Evolutionary conservation across 2,888 invertebrate species (phyloP).

Genomic region (Ganaspis brasiliensis): DNA sequence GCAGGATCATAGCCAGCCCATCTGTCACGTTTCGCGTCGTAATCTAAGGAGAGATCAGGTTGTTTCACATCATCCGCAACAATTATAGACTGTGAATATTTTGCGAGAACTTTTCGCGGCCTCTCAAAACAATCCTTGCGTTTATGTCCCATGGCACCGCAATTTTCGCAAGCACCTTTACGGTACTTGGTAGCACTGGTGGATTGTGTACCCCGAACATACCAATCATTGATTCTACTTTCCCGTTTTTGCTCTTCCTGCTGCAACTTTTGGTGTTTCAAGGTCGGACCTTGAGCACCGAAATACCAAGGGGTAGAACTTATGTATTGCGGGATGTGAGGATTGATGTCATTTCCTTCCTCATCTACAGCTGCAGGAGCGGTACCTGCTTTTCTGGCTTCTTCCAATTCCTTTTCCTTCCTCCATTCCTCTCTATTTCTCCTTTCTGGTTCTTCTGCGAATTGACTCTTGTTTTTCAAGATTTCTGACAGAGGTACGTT

Average conservation of each 20-base stretch:
- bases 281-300: conserved; percentile 92
- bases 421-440: conserved; percentile 94
- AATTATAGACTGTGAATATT: conserved; percentile 91
- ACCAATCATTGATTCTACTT: conserved; percentile 90
- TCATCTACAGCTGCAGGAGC: conserved; percentile 84
- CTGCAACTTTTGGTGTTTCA: conserved; percentile 98
- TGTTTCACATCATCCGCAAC: conserved; percentile 96
- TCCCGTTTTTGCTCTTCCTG: conserved; percentile 89
- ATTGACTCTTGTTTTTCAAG: conserved; percentile 74
- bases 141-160: conserved; percentile 98
- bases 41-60: conserved; percentile 90
- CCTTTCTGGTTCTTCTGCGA: conserved; percentile 91
- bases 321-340: conserved; percentile 99
- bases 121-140: conserved; percentile 98
- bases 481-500: conserved; percentile 77
- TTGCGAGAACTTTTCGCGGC: conserved; percentile 96
- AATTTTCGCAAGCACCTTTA: conserved; percentile 99
- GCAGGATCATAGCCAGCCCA: conserved; percentile 98
- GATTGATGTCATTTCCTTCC: conserved; percentile 97
- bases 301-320: conserved; percentile 99
- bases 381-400: conserved; percentile 90
- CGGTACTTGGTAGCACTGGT: conserved; percentile 89
- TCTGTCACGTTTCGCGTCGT: conserved; percentile 96
- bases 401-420: conserved; percentile 98
- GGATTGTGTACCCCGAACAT: conserved; percentile 92